A percentile compares a stretch with the other conserved stretches of the same genome.
Conservation (phyloP, 2,888 invertebrate species). For the Hypsopygia costalis region DNA sequence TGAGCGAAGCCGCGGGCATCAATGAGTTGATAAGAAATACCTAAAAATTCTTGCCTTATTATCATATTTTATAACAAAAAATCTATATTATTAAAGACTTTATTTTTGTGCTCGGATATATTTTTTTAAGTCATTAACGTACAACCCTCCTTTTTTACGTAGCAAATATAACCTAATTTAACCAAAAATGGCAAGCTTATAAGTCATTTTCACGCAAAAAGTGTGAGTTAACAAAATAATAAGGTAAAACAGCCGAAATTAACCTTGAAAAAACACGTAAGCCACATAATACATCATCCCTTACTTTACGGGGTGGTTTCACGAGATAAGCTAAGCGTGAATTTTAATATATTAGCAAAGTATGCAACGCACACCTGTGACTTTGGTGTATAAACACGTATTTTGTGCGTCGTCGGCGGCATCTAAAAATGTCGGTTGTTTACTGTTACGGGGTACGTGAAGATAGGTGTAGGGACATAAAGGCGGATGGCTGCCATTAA, state of each 20-base stretch:
- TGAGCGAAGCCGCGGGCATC: no score
- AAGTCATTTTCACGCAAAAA: constrained; percentile 2
- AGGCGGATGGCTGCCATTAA: no score
- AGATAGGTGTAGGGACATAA: no score
- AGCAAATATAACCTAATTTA: not conserved
- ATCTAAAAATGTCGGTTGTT: no score
- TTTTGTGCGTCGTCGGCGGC: no score
- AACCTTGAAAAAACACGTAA: constrained; percentile 7
- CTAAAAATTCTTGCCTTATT: no score
- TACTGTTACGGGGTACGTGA: no score
- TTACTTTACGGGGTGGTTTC: not conserved
- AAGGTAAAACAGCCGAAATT: constrained; percentile 5
- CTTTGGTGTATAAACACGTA: not conserved
- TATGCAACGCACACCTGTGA: constrained; percentile 2
- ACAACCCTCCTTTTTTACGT: not conserved
- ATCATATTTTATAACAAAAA: no score
- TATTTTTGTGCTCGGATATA: no score
- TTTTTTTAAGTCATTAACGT: no score
- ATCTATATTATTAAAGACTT: no score
- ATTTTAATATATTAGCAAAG: constrained; percentile 8
- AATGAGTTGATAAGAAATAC: no score
- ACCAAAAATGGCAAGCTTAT: not conserved
- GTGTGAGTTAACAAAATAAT: constrained; percentile 6
- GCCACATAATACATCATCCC: not conserved
- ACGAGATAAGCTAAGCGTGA: constrained; percentile 1